Base-by-base conservation (phyloP, 1,140 invertebrate genomes). In the Leptoteleia sp. region DNA sequence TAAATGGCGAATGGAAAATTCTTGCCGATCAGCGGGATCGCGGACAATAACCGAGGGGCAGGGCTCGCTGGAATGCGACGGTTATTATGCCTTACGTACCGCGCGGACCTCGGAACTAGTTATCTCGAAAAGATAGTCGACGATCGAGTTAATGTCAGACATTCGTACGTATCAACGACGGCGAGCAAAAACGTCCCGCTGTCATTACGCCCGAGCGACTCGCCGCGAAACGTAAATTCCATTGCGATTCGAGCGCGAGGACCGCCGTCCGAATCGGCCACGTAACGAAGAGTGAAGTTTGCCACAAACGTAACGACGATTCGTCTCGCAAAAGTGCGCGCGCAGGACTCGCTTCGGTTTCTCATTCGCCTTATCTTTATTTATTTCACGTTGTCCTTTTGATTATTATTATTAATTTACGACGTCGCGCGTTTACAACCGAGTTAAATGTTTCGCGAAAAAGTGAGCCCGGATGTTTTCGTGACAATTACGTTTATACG, bases 261-360 rank as follows among this genome's bases (percentile, higher is more conserved):
- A 57, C 50, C 35, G 25, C 50, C 35, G 25, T 57, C 33, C 13
- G 5, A 55, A 57, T 59, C 13, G 45, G 43, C 52, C 37, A 35
- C 40, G 17, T 70, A 64, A 64, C 62, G 27, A 35, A 57, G 64
- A 62, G 31, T 64, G 35, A 55, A 57, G 31, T 54, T 72, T 40
- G 48, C 54, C 45, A n/a, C n/a, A n/a, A n/a, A 62, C 62, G 45
- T 29, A 72, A 54, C 54, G 55, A 72, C 64, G 47, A 55, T 84
- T 84, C 81, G 78, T 40, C 64, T 55, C 47, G 57, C 64, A 64
- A 73, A 57, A 73, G 43, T 57, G 29, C 33, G 7, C 31, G 57
- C 47, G 54, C 55, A 31, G 43, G 37, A 31, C 29, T 71, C 22
- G 43, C 29, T 50, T 52, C 33, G 22, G 54, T 42, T 59, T 70